Conservation (phyloP, 2,797 vertebrate species). For the Mormyrops boulengeri region DNA sequence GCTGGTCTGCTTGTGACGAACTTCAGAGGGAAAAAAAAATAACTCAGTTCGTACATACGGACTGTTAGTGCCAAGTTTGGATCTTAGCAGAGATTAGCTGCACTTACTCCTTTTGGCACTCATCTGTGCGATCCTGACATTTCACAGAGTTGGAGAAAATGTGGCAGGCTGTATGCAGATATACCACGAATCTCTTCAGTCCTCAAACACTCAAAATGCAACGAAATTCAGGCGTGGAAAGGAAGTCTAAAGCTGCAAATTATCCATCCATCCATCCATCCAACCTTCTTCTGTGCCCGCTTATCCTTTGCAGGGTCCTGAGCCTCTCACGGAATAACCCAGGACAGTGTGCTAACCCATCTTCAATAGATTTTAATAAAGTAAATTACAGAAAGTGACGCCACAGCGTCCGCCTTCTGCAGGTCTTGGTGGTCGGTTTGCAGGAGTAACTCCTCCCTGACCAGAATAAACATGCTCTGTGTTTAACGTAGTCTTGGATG, state of each 20-base stretch:
- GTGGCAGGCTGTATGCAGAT: not conserved
- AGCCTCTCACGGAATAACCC: too few relatives aligned
- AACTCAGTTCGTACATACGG: slow-evolving; percentile 29
- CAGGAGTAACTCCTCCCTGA: not conserved
- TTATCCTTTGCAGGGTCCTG: not conserved
- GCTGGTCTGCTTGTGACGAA: not conserved
- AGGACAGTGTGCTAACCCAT: too few relatives aligned
- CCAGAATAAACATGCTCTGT: not conserved
- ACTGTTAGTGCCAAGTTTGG: slow-evolving; percentile 36
- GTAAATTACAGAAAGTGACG: not conserved
- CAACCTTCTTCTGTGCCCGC: not conserved
- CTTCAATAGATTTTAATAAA: not conserved
- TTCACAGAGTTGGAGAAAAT: slow-evolving; percentile 26
- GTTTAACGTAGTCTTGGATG: not conserved
- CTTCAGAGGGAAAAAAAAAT: not conserved
- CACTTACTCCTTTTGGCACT: slow-evolving; percentile 31
- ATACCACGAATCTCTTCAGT: not conserved
- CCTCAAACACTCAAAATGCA: not conserved
- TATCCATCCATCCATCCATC: not conserved
- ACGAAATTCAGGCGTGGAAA: not conserved
- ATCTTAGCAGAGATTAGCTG: slow-evolving; percentile 41
- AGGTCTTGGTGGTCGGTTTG: not conserved
- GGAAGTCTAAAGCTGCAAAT: not conserved
- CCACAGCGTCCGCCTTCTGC: not conserved
- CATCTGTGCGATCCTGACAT: slow-evolving; percentile 22